A percentile compares a stretch with the other conserved stretches of the same genome.
phyloP scores from a whole-genome alignment of 2,888 invertebrate species.

The Eudasyphora cyanicolor region DNA sequence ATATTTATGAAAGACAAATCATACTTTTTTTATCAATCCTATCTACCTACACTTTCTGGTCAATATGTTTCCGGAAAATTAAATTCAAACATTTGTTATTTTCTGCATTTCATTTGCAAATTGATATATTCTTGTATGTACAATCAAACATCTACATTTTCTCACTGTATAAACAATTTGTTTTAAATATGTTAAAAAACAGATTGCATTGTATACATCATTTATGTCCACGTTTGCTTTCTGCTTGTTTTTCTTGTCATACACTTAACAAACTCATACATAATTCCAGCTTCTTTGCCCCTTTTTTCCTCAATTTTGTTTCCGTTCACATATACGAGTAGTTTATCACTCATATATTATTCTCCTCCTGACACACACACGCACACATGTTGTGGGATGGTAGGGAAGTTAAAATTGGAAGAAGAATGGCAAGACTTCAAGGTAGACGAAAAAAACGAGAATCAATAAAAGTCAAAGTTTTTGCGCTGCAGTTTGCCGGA shows the following conservation, averaged over 20 bases:
- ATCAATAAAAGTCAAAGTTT: slow-evolving; percentile 6
- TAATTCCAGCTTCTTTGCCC: slow-evolving; percentile 6
- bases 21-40: too few species aligned
- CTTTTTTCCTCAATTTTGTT: neutral
- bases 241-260: neutral
- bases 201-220: slow-evolving; percentile 1
- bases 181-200: neutral
- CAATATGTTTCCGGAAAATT: too few species aligned
- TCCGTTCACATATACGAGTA: slow-evolving; percentile 8
- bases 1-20: too few species aligned
- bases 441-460: neutral
- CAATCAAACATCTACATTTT: neutral
- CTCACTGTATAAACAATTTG: slow-evolving; percentile 4
- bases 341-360: slow-evolving; percentile 42
- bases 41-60: too few species aligned
- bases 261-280: slow-evolving; percentile 32
- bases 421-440: neutral
- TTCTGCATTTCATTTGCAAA: neutral
- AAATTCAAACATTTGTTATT: neutral
- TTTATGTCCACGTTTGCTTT: neutral
- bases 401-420: neutral
- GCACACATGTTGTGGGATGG: slow-evolving; percentile 31
- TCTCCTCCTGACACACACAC: too few species aligned
- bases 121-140: neutral
- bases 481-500: neutral